Evolutionary conservation across 1,140 invertebrate species (phyloP).

Genomic region (Drosophila repleta): DNA sequence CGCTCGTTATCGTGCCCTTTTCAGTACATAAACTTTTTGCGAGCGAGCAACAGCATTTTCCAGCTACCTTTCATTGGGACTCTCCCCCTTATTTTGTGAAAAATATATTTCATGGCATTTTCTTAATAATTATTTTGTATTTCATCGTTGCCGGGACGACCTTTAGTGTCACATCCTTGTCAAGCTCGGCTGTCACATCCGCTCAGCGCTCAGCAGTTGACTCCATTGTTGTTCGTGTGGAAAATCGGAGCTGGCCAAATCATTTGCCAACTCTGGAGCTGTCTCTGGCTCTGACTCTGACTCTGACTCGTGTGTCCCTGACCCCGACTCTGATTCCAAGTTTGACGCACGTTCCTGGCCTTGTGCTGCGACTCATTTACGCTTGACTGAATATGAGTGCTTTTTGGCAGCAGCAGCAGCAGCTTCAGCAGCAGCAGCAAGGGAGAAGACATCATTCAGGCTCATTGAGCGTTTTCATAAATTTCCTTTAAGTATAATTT

Average conservation of each 20-base stretch:
- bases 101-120: conserved; percentile 56
- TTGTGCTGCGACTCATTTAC: conserved; percentile 60
- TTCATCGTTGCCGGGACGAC: conserved; percentile 76
- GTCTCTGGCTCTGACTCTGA: conserved; percentile 14
- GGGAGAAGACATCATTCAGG: conserved; percentile 52
- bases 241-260: conserved; percentile 64
- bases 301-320: conserved; percentile 19
- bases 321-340: conserved; percentile 27
- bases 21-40: conserved; percentile 83
- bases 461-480: conserved; percentile 83
- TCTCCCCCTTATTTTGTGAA: conserved; percentile 9
- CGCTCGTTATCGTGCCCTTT: conserved; percentile 83
- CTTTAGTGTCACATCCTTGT: conserved; percentile 82
- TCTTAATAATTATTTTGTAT: conserved; percentile 75
- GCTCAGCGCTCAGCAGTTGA: conserved; percentile 27
- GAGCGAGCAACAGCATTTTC: conserved; percentile 26
- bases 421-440: background rate
- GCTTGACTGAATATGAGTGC: conserved; percentile 63
- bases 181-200: conserved; percentile 58
- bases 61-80: conserved; percentile 40
- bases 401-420: conserved; percentile 26
- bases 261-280: conserved; percentile 29
- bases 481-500: conserved; percentile 71
- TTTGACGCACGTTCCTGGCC: conserved; percentile 60
- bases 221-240: conserved; percentile 71